Percentiles rank a stretch among this genome's conserved stretches.
phyloP scores from a whole-genome alignment of 2,113 vertebrate genomes.

The Sigmodon hispidus region DNA sequence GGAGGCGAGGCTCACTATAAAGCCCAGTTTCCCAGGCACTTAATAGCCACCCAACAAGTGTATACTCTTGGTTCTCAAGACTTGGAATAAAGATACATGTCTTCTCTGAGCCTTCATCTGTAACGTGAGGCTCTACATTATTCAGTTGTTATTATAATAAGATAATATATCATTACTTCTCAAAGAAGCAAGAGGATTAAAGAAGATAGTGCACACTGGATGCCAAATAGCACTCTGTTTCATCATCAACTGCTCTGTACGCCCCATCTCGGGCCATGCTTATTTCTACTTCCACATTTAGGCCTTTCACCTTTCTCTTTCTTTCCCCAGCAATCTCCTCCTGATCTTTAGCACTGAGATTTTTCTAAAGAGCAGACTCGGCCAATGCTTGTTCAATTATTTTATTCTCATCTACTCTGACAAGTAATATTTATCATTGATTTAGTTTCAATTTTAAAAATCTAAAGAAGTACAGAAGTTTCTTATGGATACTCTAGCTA shows the following conservation, averaged over 20 bases:
- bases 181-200: conserved; percentile 22
- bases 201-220: conserved; percentile 3
- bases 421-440: not conserved
- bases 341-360: conserved; percentile 28
- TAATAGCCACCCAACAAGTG: conserved; percentile 34
- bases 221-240: not conserved
- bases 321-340: not conserved
- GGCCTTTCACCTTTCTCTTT: not conserved
- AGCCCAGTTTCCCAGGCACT: not conserved
- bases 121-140: conserved; percentile 46
- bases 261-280: not conserved
- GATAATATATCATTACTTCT: conserved; percentile 15
- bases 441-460: conserved; percentile 16
- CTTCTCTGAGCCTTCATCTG: conserved; percentile 11
- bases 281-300: not conserved
- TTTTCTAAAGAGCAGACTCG: not conserved
- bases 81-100: not conserved
- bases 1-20: not conserved
- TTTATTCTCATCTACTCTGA: not conserved
- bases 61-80: not conserved
- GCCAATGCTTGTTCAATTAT: conserved; percentile 21
- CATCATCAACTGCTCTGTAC: not conserved
- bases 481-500: not conserved
- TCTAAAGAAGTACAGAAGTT: conserved; percentile 35
- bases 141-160: not conserved